Evolutionary conservation across 1,140 invertebrate genomes (phyloP).

Genomic region (Lordiphosa stackelbergi): DNA sequence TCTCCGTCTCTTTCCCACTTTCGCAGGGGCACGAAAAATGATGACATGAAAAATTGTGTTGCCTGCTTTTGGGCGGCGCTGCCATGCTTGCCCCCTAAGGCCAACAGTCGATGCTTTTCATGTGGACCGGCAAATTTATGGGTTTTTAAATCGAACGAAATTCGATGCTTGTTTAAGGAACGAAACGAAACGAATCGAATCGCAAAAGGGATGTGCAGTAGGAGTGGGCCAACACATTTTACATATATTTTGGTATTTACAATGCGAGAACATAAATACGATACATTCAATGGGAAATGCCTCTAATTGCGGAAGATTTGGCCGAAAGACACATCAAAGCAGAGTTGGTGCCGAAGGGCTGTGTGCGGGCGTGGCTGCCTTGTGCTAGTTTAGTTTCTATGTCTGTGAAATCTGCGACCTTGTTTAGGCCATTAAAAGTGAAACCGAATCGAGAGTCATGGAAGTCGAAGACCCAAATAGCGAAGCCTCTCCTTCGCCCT

Average conservation of each 20-base stretch:
- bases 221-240: conserved; percentile 20
- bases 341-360: too few species aligned
- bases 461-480: too few species aligned
- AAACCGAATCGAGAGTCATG: conserved; percentile 14
- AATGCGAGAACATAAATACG: conserved; percentile 16
- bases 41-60: conserved; percentile 73
- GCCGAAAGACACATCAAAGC: too few species aligned
- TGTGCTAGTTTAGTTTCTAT: conserved; percentile 47
- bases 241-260: conserved; percentile 21
- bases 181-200: conserved; percentile 8
- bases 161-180: conserved; percentile 63
- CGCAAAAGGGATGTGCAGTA: too few species aligned
- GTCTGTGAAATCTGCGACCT: conserved; percentile 36
- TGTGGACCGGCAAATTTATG: conserved; percentile 51
- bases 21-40: conserved; percentile 34
- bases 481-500: neutral
- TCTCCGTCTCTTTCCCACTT: conserved; percentile 17
- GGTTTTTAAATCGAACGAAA: conserved; percentile 72
- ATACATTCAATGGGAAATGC: conserved; percentile 14
- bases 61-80: conserved; percentile 56
- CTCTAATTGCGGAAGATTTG: conserved; percentile 32
- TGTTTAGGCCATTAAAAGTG: conserved; percentile 35
- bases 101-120: conserved; percentile 15
- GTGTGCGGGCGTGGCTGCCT: conserved; percentile 56
- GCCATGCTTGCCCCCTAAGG: conserved; percentile 5